Conservation (phyloP, 30 jellyfish, hydroid and myxozoan genomes). For the Rhopilema esculentum region DNA sequence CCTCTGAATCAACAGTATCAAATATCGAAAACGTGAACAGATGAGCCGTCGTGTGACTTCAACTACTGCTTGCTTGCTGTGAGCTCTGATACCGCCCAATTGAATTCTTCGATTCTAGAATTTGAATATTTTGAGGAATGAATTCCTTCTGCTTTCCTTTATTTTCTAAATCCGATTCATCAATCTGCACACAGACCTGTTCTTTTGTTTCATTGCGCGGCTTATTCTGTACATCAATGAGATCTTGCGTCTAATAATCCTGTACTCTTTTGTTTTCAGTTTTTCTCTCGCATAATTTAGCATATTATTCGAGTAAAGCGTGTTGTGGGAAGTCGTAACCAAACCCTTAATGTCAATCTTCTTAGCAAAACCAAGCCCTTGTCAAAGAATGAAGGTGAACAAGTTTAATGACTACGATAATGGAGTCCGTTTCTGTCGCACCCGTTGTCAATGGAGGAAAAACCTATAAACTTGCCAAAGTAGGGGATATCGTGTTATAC, state of each 20-base stretch:
- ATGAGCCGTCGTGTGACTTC: neutral
- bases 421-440: too few relatives aligned
- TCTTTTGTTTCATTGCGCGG: constrained; percentile 11
- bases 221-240: constrained; percentile 25
- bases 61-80: neutral
- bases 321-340: constrained; percentile 8
- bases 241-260: constrained; percentile 14
- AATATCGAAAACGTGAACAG: neutral
- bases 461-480: neutral
- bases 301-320: constrained; percentile 12
- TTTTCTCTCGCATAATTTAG: constrained; percentile 10
- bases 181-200: constrained; percentile 19
- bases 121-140: neutral
- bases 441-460: neutral
- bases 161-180: constrained; percentile 13
- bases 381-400: too few relatives aligned
- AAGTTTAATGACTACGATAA: too few relatives aligned
- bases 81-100: neutral
- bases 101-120: neutral
- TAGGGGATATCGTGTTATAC: neutral
- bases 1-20: constrained; percentile 10
- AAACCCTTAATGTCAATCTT: neutral
- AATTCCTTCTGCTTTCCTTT: neutral
- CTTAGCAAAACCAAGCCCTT: too few relatives aligned
- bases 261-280: constrained; percentile 20